A percentile compares a stretch with the other conserved stretches of the same genome.
Conservation (phyloP, 2,797 vertebrate species). For the Pygocentrus nattereri region DNA sequence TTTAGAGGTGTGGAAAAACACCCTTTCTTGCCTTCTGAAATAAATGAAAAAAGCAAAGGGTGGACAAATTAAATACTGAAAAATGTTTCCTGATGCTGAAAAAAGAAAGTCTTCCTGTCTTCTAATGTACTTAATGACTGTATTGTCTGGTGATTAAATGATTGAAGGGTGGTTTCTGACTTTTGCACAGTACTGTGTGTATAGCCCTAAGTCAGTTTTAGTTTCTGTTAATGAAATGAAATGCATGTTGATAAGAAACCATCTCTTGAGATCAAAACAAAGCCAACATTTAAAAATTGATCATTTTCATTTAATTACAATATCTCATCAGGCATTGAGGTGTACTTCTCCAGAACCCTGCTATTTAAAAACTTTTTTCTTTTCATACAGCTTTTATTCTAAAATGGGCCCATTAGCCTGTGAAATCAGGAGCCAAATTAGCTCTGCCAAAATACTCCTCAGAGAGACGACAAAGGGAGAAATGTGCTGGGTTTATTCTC, state of each 20-base stretch:
- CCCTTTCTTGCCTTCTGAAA: too few species aligned
- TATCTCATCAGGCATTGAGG: constrained; percentile 15
- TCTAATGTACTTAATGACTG: too few species aligned
- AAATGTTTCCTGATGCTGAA: too few species aligned
- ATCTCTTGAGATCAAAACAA: neutral
- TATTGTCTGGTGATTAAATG: too few species aligned
- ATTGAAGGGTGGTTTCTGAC: too few species aligned
- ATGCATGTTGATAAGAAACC: neutral
- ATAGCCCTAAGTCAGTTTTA: neutral
- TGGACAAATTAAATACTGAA: too few species aligned
- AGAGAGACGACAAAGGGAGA: neutral
- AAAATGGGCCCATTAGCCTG: constrained; percentile 39
- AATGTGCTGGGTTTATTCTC: constrained; percentile 6
- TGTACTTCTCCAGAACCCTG: constrained; percentile 25
- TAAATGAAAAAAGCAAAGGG: too few species aligned
- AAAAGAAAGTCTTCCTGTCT: too few species aligned
- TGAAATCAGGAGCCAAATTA: constrained; percentile 23
- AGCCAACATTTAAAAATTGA: neutral
- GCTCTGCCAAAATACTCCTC: constrained; percentile 40
- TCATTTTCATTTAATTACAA: neutral
- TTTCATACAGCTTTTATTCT: constrained; percentile 36
- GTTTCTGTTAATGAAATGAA: neutral
- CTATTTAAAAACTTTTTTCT: constrained; percentile 9
- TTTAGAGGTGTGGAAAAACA: too few species aligned
- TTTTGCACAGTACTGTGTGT: too few species aligned